These are phyloP conservation scores for Botia almorhae DNA, from an alignment of 2,797 vertebrate genomes.

Conservation along the genomic window DNA sequence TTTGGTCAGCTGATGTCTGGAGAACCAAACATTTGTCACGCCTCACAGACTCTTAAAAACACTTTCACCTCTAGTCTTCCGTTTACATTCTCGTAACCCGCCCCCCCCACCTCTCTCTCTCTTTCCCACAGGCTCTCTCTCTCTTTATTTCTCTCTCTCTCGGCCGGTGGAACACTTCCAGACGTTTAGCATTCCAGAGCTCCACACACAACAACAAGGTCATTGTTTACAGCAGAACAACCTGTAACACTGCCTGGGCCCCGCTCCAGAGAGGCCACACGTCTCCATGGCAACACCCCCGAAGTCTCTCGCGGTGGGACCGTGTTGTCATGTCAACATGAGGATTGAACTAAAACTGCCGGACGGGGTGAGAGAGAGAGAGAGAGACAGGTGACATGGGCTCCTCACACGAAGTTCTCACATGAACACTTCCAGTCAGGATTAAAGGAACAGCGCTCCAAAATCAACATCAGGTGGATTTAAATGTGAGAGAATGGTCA, in stretches of 20 bases:
- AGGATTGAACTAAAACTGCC: constrained; percentile 8
- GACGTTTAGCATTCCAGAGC: constrained; percentile 83
- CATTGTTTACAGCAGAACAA: constrained; percentile 85
- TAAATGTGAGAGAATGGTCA: no score
- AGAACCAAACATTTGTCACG: not conserved
- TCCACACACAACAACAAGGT: constrained; percentile 79
- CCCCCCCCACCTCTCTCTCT: not conserved
- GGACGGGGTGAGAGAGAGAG: constrained; percentile 32
- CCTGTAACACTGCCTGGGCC: constrained; percentile 82
- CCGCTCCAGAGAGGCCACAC: constrained; percentile 75
- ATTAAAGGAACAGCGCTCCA: no score
- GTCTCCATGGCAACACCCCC: constrained; percentile 74
- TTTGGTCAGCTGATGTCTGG: not conserved
- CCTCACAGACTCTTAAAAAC: not conserved
- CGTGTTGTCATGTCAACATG: constrained; percentile 61
- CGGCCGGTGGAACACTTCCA: constrained; percentile 77
- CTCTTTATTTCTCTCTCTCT: constrained; percentile 4
- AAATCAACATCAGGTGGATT: no score
- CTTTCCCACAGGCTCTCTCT: not conserved
- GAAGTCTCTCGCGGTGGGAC: constrained; percentile 67
- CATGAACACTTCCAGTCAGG: not conserved
- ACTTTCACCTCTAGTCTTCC: not conserved
- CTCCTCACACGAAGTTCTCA: not conserved
- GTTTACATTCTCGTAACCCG: not conserved
- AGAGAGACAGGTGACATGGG: constrained; percentile 9